Percentiles rank a stretch among this genome's conserved stretches.
phyloP scores from a whole-genome alignment of 1,140 invertebrate species.

The Cydia splendana region DNA sequence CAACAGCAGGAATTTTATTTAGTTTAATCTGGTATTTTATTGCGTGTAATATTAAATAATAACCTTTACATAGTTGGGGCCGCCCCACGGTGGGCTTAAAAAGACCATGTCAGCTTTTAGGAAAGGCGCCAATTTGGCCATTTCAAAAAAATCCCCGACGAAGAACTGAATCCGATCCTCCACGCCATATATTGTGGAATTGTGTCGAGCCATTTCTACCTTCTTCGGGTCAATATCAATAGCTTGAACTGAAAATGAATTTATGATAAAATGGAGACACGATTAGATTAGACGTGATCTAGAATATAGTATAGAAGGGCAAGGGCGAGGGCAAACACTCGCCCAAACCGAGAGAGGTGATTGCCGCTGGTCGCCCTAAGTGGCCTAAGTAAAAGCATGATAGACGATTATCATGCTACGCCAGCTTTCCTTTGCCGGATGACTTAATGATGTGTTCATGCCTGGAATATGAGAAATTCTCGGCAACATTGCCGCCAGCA shows the following conservation, averaged over 20 bases:
- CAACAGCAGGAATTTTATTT: no score
- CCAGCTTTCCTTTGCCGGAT: no score
- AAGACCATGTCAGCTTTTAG: slow-evolving; percentile 92
- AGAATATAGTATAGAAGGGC: no score
- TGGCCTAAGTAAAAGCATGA: no score
- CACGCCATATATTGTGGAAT: slow-evolving; percentile 94
- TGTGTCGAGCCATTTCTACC: slow-evolving; percentile 92
- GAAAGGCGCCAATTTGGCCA: slow-evolving; percentile 77
- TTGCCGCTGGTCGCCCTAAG: no score
- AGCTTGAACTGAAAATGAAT: slow-evolving; percentile 88
- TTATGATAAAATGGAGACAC: not conserved
- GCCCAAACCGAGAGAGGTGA: no score
- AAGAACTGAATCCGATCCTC: slow-evolving; percentile 96
- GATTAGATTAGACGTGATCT: no score
- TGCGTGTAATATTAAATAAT: not conserved
- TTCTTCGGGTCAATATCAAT: slow-evolving; percentile 96
- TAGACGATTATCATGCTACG: no score
- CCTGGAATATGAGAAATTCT: no score
- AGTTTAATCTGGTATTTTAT: not conserved
- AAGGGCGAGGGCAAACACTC: no score
- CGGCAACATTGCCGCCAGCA: no score
- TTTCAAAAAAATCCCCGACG: slow-evolving; percentile 93
- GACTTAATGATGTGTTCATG: no score
- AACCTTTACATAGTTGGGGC: slow-evolving; percentile 85
- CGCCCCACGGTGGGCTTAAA: slow-evolving; percentile 98